phyloP scores from a whole-genome alignment of 1,140 invertebrate genomes.

The Maniola jurtina region DNA sequence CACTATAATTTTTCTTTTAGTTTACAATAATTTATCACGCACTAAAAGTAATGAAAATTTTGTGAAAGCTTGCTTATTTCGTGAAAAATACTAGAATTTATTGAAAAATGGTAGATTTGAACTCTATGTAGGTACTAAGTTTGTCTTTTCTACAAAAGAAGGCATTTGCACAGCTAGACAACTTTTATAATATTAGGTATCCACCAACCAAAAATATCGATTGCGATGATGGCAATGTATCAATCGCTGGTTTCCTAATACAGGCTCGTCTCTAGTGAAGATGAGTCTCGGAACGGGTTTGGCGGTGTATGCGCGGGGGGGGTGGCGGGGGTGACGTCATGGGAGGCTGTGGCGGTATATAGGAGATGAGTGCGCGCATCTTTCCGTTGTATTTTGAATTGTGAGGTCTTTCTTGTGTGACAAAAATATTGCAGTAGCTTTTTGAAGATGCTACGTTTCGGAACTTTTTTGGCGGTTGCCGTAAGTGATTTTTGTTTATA shows the following conservation, averaged over 20 bases:
- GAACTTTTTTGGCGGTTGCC: constrained; percentile 45
- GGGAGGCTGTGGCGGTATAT: constrained; percentile 68
- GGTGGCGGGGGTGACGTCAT: constrained; percentile 60
- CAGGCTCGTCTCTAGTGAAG: constrained; percentile 52
- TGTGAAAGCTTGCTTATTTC: too few species aligned
- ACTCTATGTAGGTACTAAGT: too few species aligned
- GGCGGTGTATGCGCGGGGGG: constrained; percentile 19
- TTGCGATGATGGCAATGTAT: background rate
- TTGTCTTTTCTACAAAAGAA: too few species aligned
- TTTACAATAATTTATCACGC: too few species aligned
- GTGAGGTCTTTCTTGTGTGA: constrained; percentile 34
- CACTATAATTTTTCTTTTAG: too few species aligned
- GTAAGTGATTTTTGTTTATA: constrained; percentile 42
- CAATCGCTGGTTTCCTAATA: background rate
- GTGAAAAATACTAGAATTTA: too few species aligned
- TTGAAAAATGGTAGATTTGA: too few species aligned
- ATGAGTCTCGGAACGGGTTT: constrained; percentile 59
- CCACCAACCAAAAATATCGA: background rate
- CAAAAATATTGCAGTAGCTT: constrained; percentile 23
- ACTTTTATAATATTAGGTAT: too few species aligned
- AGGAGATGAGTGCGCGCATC: constrained; percentile 60
- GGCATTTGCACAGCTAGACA: too few species aligned
- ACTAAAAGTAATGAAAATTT: too few species aligned
- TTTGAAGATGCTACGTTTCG: constrained; percentile 54
- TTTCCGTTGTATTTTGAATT: constrained; percentile 47